These are phyloP conservation scores for Spea hammondii DNA, from an alignment of 2,797 vertebrate genomes.

Conservation along the genomic window DNA sequence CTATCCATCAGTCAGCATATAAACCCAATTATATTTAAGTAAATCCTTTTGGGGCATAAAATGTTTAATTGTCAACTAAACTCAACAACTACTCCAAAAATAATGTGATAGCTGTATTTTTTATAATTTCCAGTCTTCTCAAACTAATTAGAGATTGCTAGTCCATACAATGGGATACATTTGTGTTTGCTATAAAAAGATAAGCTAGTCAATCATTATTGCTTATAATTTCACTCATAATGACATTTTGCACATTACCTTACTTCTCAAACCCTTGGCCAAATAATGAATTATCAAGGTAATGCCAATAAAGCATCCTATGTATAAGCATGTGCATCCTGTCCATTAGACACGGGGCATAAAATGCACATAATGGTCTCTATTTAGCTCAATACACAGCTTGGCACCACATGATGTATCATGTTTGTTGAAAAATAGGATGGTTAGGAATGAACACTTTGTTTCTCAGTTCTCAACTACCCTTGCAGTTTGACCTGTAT, in stretches of 20 bases:
- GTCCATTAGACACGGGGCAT: background rate
- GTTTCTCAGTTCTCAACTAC: background rate
- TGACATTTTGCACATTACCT: background rate
- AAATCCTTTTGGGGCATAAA: no score
- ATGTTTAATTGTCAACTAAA: no score
- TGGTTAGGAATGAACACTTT: slow-evolving; percentile 1
- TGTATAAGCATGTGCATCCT: slow-evolving; percentile 2
- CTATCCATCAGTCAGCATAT: no score
- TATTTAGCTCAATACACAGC: slow-evolving; percentile 6
- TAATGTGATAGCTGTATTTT: no score
- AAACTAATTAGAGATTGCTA: no score
- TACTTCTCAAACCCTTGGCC: background rate
- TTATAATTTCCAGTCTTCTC: no score
- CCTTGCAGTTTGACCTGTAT: slow-evolving; percentile 7
- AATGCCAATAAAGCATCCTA: background rate
- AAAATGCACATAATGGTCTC: background rate
- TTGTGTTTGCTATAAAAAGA: no score
- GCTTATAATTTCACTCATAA: background rate
- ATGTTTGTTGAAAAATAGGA: slow-evolving; percentile 29
- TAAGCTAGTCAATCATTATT: no score
- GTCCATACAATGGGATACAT: no score
- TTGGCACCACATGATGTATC: background rate
- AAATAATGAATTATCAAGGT: slow-evolving; percentile 5
- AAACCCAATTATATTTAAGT: no score
- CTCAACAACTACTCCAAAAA: no score